Conservation (phyloP, 2,888 invertebrate genomes). For the Calameuta filiformis region DNA sequence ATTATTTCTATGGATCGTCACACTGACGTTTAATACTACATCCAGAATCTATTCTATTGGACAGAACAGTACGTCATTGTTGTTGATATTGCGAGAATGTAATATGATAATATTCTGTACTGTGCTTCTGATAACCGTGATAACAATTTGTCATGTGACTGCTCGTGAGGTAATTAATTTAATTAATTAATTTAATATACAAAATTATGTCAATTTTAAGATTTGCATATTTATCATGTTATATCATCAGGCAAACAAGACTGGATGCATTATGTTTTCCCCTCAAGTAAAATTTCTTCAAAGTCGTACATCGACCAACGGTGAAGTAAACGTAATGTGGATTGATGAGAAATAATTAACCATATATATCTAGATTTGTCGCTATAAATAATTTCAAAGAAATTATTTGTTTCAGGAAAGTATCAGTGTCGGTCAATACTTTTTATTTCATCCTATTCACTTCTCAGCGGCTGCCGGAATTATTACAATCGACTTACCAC, state of each 20-base stretch:
- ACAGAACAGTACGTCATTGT: background rate
- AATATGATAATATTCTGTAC: background rate
- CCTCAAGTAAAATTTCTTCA: slow-evolving; percentile 20
- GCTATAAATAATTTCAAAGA: background rate
- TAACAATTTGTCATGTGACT: background rate
- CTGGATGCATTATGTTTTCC: slow-evolving; percentile 21
- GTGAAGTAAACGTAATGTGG: slow-evolving; percentile 9
- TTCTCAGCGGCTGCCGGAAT: slow-evolving; percentile 37
- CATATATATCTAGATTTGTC: background rate
- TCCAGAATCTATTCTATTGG: background rate
- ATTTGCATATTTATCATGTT: background rate
- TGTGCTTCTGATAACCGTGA: background rate
- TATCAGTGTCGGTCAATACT: slow-evolving; percentile 23
- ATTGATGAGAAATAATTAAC: background rate
- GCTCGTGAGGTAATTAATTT: background rate
- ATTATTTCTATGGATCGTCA: background rate
- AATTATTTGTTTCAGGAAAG: slow-evolving; percentile 17
- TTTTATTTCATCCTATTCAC: slow-evolving; percentile 27
- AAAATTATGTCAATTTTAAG: background rate
- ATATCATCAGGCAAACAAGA: slow-evolving; percentile 22
- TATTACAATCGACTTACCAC: slow-evolving; percentile 42
- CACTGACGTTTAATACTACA: background rate
- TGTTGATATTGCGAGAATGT: background rate
- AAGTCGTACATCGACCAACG: background rate
- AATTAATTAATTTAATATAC: background rate